Evolutionary conservation across 2,888 invertebrate species (phyloP), one percentile per base, ranked within the genome.

Genomic region (Danaus chrysippus): DNA sequence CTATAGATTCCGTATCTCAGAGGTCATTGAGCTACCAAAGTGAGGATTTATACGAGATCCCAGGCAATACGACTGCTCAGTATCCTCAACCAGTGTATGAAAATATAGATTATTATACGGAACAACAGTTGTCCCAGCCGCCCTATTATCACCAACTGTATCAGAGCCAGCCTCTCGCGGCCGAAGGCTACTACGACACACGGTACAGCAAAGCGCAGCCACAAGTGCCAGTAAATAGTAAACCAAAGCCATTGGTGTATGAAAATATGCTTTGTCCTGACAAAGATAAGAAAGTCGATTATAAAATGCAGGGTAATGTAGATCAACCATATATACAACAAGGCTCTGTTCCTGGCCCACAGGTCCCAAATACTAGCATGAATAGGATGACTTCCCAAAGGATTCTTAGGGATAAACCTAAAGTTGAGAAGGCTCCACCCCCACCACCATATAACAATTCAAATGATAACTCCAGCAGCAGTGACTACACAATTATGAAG

Each of bases 81-180:
- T 87, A 85, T 72, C 82, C 89, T 49, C 83, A 88, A 54, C 83
- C 89, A 52, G 94, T 96, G 34, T 96, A 96, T 79, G 96, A 96
- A 81, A 96, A 96, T 82, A 92, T 96, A 59, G 96, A 96, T 70
- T 96, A 95, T 78, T 96, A 95, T 87, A 92, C 93, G 6, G 93
- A 93, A 61, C 90, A 92, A 70, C 86, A 90, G 9, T 84, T 91
- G 10, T 88, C 92, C 42, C 92, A 91, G 77, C 92, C 93, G 23
- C 92, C 93, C 1, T 94, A 93, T 75, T 94, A 93, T 72, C 94
- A 94, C 77, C 92, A 91, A 72, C 77, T 92, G 68, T 89, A 87
- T 79, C 77, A 91, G 79, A 77, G 84, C 70, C 74, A 87, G 70
- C 76, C 91, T 71, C 77, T 92, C 72, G 76, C 87, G 70, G 76